Percentiles rank a stretch among this genome's conserved stretches.
Evolutionary conservation across 2,113 vertebrate genomes (phyloP).

Genomic region (Sander lucioperca): DNA sequence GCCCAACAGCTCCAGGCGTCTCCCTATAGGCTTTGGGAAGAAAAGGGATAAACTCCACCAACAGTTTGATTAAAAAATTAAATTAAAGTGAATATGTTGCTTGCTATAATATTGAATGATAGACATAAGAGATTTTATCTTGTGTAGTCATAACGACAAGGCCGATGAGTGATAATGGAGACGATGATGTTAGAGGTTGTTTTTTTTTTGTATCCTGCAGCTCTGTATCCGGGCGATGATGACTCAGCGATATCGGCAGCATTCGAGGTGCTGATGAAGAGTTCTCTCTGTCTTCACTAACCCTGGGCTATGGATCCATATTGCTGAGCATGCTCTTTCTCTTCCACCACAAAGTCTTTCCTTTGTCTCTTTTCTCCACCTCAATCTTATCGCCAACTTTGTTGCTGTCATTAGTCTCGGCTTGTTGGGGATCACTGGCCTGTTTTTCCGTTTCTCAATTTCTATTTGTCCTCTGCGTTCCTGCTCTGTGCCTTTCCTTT

Average conservation of each 20-base stretch:
- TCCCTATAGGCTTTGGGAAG: slow-evolving; percentile 63
- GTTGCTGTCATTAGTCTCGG: slow-evolving; percentile 44
- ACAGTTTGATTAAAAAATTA: slow-evolving; percentile 54
- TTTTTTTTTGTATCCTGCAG: slow-evolving; percentile 53
- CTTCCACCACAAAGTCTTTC: slow-evolving; percentile 67
- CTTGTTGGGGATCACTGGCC: slow-evolving; percentile 40
- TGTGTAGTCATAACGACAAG: slow-evolving; percentile 23
- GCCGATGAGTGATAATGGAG: slow-evolving; percentile 47
- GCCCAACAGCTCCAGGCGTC: slow-evolving; percentile 68
- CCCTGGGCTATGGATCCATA: slow-evolving; percentile 80
- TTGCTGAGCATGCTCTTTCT: slow-evolving; percentile 76
- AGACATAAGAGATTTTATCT: slow-evolving; percentile 5
- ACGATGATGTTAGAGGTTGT: slow-evolving; percentile 35
- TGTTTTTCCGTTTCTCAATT: slow-evolving; percentile 27
- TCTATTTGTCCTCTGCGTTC: slow-evolving; percentile 25
- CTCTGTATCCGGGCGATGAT: slow-evolving; percentile 61
- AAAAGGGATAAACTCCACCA: slow-evolving; percentile 58
- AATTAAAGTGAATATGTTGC: slow-evolving; percentile 36
- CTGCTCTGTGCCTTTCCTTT: slow-evolving; percentile 34
- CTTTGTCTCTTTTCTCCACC: slow-evolving; percentile 65
- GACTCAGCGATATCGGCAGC: slow-evolving; percentile 79
- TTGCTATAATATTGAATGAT: slow-evolving; percentile 8
- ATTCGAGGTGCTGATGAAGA: slow-evolving; percentile 79
- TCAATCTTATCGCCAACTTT: slow-evolving; percentile 54
- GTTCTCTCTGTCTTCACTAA: slow-evolving; percentile 75